Evolutionary conservation across 1,140 invertebrate species (phyloP), one percentile per base, ranked within the genome.

Genomic region (Halotydeus destructor): DNA sequence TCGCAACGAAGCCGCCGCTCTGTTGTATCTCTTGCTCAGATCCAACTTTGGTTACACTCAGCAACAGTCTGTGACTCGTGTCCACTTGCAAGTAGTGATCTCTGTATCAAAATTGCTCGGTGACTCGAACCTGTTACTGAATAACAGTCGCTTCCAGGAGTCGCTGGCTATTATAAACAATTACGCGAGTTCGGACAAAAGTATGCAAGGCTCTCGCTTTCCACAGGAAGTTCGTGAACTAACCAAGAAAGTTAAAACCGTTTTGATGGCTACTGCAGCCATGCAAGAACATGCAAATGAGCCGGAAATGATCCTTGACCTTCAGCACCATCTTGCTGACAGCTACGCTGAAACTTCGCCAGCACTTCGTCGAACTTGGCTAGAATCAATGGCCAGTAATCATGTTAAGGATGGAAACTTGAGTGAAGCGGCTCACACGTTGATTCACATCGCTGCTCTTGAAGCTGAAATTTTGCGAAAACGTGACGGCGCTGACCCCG

Each of bases 321-420:
- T 94, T 27, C 85, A 94, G 59, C 76, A 91, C 55, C 82, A 81
- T 51, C 61, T 96, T 38, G 88, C 88, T 1, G 83, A 86, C 57
- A 86, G 81, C 1, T 96, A 93, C 58, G 78, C 85, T 33, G 85
- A 81, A 39, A 93, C 84, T 0, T 44, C 41, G 3, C 84, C 86
- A 3, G 81, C 89, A 56, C 61, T 94, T 31, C 63, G 88, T 2
- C 78, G 83, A 56, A 89, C 86, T 0, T 89, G 86, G 85, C 68
- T 96, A 3, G 76, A 88, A 48, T 81, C 80, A 3, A 85, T 94
- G 72, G 80, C 84, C 3, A 56, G 60, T 36, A 43, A 83, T 59
- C 83, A 93, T 56, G 66, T 72, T 0, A 66, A 74, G 43, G 72
- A 82, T 56, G 67, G 67, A 14, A 77, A 86, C 62, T 75, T 70